These are phyloP conservation scores for Acleris cristana DNA, from an alignment of 2,888 invertebrate species.

Conservation along the genomic window DNA sequence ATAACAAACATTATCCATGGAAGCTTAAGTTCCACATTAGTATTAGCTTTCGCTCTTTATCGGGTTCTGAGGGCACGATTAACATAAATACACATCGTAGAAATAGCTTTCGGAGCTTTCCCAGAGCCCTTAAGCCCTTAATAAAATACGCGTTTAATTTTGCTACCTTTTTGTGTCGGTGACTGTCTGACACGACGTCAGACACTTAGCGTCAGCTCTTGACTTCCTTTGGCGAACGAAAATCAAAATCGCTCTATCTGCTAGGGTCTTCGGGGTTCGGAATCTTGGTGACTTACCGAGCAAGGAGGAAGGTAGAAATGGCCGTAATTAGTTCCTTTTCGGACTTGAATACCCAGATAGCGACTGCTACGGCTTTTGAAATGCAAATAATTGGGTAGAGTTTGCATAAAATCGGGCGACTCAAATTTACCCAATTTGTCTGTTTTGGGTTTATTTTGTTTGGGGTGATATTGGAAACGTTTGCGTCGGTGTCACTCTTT, in stretches of 20 bases:
- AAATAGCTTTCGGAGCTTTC: background rate
- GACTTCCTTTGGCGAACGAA: conserved; percentile 1
- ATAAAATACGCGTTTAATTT: conserved; percentile 9
- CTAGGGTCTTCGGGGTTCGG: conserved; percentile 23
- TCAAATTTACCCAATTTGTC: conserved; percentile 45
- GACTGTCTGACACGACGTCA: background rate
- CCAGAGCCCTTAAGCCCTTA: background rate
- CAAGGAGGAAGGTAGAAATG: conserved; percentile 47
- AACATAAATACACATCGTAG: background rate
- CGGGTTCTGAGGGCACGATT: background rate
- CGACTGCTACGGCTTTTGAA: conserved; percentile 53
- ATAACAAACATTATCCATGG: background rate
- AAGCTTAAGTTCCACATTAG: background rate
- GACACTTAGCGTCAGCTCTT: no score
- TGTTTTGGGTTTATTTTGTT: conserved; percentile 37
- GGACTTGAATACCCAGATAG: conserved; percentile 49
- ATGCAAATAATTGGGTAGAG: conserved; percentile 56
- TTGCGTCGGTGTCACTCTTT: conserved; percentile 6
- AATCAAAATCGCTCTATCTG: conserved; percentile 30
- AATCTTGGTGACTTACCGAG: conserved; percentile 41
- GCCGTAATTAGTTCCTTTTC: conserved; percentile 59
- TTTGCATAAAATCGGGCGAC: conserved; percentile 45
- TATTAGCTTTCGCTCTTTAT: background rate
- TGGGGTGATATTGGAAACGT: conserved; percentile 36
- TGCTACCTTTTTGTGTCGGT: background rate